phyloP scores from a whole-genome alignment of 2,888 invertebrate species.

The Macrostomum cliftonense region DNA sequence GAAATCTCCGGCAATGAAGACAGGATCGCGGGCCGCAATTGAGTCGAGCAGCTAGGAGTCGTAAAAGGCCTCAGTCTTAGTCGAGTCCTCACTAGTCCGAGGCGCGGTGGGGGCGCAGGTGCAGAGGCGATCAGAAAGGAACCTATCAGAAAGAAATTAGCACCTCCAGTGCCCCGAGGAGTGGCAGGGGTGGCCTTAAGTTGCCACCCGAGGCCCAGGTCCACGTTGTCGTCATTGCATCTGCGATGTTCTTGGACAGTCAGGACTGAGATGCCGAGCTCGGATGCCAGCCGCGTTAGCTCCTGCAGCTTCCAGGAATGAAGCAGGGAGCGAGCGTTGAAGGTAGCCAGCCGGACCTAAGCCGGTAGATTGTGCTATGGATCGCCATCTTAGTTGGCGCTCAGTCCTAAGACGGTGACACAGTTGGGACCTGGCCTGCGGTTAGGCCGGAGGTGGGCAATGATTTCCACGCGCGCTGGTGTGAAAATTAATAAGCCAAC shows the following conservation, averaged over 20 bases:
- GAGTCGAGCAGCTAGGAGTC: background rate
- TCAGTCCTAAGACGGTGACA: too few species aligned
- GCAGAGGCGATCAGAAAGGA: constrained; percentile 3
- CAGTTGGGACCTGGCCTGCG: too few species aligned
- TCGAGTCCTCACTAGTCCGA: background rate
- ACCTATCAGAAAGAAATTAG: constrained; percentile 2
- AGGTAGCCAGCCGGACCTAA: too few species aligned
- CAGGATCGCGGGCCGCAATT: constrained; percentile 2
- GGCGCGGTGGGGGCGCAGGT: constrained; percentile 6
- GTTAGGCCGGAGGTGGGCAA: too few species aligned
- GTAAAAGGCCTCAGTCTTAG: constrained; percentile 2
- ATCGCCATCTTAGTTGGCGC: too few species aligned
- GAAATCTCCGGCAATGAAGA: constrained; percentile 1
- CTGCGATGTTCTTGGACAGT: constrained; percentile 5
- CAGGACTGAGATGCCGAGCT: background rate
- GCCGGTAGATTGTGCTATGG: too few species aligned
- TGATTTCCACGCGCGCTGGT: too few species aligned
- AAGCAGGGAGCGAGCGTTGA: background rate
- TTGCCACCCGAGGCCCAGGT: constrained; percentile 1
- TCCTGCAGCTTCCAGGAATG: background rate
- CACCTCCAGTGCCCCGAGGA: constrained; percentile 2
- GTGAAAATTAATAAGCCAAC: too few species aligned
- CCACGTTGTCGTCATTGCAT: background rate
- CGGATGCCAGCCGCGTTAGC: background rate
- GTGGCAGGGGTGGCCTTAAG: constrained; percentile 6